A percentile compares a stretch with the other conserved stretches of the same genome.
These are phyloP conservation scores for Paelopatides confundens DNA, from an alignment of 53 echinoderm and acorn worm genomes.

Conservation along the genomic window DNA sequence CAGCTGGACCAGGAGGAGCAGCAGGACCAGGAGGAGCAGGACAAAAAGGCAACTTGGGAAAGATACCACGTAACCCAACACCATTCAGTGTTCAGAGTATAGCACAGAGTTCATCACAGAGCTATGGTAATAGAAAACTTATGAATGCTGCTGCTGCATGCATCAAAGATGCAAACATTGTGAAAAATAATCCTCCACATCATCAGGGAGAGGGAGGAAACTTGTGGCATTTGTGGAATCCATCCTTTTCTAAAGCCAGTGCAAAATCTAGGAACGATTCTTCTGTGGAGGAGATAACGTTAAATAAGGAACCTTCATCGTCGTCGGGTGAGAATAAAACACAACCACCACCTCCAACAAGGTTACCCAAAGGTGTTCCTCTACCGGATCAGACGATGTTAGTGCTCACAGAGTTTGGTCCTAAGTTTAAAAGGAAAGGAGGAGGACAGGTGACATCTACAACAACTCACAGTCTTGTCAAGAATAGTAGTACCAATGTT, in stretches of 20 bases:
- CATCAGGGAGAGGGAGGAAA: conserved; percentile 12
- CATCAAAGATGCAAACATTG: background rate
- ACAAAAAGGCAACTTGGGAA: background rate
- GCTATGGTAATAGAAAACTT: conserved; percentile 3
- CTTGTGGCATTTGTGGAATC: conserved; percentile 33
- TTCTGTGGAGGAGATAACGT: background rate
- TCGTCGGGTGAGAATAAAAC: background rate
- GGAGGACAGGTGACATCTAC: background rate
- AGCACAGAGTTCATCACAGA: conserved; percentile 74
- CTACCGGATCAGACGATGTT: background rate
- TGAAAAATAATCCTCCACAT: background rate
- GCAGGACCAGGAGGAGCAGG: too few relatives aligned
- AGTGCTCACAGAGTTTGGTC: background rate
- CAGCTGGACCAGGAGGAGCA: background rate
- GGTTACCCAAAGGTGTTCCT: background rate
- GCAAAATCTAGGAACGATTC: conserved; percentile 21
- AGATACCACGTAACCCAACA: conserved; percentile 45
- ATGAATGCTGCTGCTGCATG: background rate
- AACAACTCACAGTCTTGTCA: background rate
- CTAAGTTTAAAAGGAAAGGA: conserved; percentile 1
- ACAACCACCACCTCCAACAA: background rate
- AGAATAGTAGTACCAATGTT: background rate
- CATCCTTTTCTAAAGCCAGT: background rate
- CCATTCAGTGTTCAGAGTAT: conserved; percentile 93
- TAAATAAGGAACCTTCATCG: background rate